Base-by-base conservation (phyloP, 2,888 invertebrate species). In the Alentia gelatinosa region DNA sequence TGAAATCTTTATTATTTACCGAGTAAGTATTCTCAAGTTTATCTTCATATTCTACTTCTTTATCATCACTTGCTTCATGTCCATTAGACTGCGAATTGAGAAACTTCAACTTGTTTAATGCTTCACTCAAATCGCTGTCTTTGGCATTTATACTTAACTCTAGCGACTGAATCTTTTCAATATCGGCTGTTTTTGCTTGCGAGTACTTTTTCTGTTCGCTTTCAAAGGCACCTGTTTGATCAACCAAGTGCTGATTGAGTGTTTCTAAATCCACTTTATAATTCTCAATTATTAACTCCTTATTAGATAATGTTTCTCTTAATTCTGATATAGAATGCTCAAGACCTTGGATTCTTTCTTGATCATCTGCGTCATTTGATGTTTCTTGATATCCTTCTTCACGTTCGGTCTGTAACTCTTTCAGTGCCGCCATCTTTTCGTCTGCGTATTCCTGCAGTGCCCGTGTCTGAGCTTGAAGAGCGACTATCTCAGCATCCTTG, bases 381-480 rank as follows among this genome's bases (percentile, higher is more conserved):
- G 30, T n/a, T n/a, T n/a, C n/a, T n/a, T n/a, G n/a, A n/a, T 56
- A 3, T 68, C 30, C 79, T 15, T 5, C 19, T 26, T 79, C 37
- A 33, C 26, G 37, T n/a, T 90, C 89, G 35, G 91, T 47, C 30
- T 92, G 92, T 37, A 91, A 90, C 0, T 91, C 90, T 47, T 92
- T 90, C 12, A 92, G 23, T 42, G 91, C 92, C 79, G 47, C 26
- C 0, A n/a, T 30, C 30, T 92, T 91, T 75, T 93, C 92, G 12
- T 91, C 90, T 26, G 93, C 92, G 50, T 92, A 92, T 23, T 93
- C 92, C 12, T 74, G 74, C n/a, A 90, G 40, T 1, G 63, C 30
- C 19, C 56, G 19, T 23, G 84, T 92, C 40, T 90, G 89, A 0
- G 56, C 42, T 37, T 47, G 79, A 15, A 92, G 79, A 9, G 88